These are phyloP conservation scores for Apeira syringaria DNA, from an alignment of 2,888 invertebrate genomes.

Conservation along the genomic window DNA sequence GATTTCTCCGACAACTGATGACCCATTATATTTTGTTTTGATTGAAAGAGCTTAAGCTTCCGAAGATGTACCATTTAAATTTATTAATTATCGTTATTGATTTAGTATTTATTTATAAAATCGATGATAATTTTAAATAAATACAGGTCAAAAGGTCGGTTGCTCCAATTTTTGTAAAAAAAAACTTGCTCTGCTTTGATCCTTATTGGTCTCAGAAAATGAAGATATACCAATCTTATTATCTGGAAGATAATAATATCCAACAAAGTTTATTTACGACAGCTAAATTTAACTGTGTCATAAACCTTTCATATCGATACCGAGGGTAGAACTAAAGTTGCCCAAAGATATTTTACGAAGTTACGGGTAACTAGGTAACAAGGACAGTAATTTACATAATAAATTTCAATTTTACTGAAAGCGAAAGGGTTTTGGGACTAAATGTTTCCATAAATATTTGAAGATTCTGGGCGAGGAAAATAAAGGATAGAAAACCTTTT, in stretches of 20 bases:
- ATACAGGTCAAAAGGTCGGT: too few relatives aligned
- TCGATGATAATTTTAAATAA: too few relatives aligned
- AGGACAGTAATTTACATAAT: conserved; percentile 34
- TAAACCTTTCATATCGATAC: conserved; percentile 18
- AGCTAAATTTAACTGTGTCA: conserved; percentile 2
- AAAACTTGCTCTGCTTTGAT: too few relatives aligned
- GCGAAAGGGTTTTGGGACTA: conserved; percentile 30
- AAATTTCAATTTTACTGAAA: conserved; percentile 35
- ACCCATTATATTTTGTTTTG: too few relatives aligned
- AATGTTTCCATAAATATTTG: conserved; percentile 31
- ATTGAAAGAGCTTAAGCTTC: too few relatives aligned
- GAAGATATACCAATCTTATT: neutral
- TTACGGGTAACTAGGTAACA: conserved; percentile 31
- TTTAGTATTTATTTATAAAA: too few relatives aligned
- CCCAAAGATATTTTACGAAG: conserved; percentile 32
- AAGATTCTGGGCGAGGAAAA: conserved; percentile 8
- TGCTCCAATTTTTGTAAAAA: too few relatives aligned
- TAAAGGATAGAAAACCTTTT: conserved; percentile 6
- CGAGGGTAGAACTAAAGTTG: conserved; percentile 23
- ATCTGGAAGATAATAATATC: neutral
- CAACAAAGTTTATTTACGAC: conserved; percentile 2
- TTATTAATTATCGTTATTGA: too few relatives aligned
- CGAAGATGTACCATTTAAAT: too few relatives aligned
- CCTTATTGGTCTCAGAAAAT: neutral
- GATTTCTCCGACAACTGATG: too few relatives aligned